Conservation (phyloP, 2,888 invertebrate genomes). For the Andrena trimmerana region DNA sequence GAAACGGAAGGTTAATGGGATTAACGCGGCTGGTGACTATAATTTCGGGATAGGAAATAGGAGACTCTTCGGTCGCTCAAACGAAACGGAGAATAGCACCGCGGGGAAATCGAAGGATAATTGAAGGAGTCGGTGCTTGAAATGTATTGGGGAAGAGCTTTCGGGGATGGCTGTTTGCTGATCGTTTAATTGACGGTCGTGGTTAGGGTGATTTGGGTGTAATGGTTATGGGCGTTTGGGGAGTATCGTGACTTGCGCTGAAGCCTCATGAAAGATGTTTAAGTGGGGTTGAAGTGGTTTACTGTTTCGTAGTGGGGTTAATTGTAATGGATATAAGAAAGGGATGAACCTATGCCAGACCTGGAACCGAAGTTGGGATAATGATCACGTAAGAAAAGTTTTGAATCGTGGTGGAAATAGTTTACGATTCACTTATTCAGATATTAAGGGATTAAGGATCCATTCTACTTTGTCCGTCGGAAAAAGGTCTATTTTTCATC, state of each 20-base stretch:
- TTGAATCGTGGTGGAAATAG: too few relatives aligned
- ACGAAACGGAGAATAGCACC: constrained; percentile 17
- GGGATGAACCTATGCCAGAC: too few relatives aligned
- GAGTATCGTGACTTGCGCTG: too few relatives aligned
- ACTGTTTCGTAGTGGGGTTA: too few relatives aligned
- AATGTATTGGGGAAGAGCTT: background rate
- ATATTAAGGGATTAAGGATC: too few relatives aligned
- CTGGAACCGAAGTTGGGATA: too few relatives aligned
- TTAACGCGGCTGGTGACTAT: constrained; percentile 62
- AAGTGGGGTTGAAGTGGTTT: background rate
- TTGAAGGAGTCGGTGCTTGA: background rate
- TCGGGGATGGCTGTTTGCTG: background rate
- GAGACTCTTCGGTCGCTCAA: background rate
- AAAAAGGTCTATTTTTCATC: too few relatives aligned
- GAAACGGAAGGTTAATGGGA: constrained; percentile 76
- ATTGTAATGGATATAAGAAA: too few relatives aligned
- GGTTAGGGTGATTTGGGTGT: background rate
- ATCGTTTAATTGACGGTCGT: background rate
- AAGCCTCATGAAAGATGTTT: background rate
- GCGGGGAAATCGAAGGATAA: constrained; percentile 36
- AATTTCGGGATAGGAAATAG: constrained; percentile 43
- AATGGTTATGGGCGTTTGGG: background rate
- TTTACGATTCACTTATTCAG: too few relatives aligned
- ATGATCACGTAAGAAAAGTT: too few relatives aligned
- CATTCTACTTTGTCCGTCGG: too few relatives aligned